Conservation (phyloP, 2,888 invertebrate genomes). For the Pherbina coryleti region DNA sequence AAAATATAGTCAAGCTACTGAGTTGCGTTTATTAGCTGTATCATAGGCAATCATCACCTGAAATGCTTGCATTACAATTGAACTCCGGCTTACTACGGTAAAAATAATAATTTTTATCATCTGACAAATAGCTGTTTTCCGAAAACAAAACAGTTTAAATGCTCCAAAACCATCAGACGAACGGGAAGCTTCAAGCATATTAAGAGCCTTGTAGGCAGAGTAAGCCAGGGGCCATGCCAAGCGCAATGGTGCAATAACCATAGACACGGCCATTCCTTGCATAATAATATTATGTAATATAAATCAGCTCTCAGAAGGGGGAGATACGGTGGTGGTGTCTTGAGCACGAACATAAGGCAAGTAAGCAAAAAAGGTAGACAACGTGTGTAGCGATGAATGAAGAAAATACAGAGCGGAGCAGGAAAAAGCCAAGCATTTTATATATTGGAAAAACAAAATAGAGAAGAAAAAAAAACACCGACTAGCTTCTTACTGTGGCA, state of each 20-base stretch:
- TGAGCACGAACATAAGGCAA: neutral
- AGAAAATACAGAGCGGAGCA: neutral
- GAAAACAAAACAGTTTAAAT: neutral
- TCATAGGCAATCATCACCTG: neutral
- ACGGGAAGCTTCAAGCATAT: neutral
- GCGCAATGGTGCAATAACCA: conserved; percentile 37
- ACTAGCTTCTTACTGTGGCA: neutral
- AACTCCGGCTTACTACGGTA: neutral
- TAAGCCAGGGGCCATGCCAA: neutral
- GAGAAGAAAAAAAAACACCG: neutral
- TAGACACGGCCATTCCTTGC: conserved; percentile 57
- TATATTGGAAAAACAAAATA: neutral
- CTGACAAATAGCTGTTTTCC: conserved; percentile 33
- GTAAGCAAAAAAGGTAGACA: neutral
- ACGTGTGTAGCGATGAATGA: neutral
- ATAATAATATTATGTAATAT: conserved; percentile 64
- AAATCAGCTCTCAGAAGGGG: conserved; percentile 57
- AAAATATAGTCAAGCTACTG: neutral
- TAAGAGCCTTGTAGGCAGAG: neutral
- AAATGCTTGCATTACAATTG: conserved; percentile 1
- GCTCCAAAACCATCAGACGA: neutral
- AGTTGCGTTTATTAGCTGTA: neutral
- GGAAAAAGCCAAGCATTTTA: neutral
- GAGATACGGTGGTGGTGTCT: neutral
- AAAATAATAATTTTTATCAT: conserved; percentile 30